These are phyloP conservation scores for Pampusana beccarii DNA, from an alignment of 2,113 vertebrate species.

Conservation along the genomic window DNA sequence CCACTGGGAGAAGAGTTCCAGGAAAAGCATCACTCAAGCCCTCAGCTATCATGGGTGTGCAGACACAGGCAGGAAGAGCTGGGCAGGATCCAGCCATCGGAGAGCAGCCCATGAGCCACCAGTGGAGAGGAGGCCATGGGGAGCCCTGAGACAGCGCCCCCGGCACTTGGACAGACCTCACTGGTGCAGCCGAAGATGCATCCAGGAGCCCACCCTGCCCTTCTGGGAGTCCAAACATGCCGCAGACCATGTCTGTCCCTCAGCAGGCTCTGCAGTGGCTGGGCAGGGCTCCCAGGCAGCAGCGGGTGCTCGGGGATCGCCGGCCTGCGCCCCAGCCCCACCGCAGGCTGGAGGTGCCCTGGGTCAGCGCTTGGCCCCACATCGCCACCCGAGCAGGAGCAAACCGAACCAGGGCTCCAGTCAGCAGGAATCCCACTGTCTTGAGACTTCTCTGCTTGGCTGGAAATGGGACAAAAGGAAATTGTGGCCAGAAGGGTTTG, in stretches of 20 bases:
- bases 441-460: rapidly evolving
- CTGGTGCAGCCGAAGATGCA: neutral
- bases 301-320: neutral
- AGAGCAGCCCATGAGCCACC: neutral
- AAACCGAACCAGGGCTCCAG: neutral
- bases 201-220: rapidly evolving
- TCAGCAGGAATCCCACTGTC: neutral
- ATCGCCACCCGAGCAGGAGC: neutral
- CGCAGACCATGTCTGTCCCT: rapidly evolving
- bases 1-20: neutral
- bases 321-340: rapidly evolving
- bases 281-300: no score
- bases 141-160: rapidly evolving
- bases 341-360: neutral
- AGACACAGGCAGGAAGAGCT: neutral
- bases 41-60: neutral
- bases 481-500: neutral
- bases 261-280: neutral
- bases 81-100: rapidly evolving
- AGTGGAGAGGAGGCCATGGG: neutral
- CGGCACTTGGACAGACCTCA: neutral
- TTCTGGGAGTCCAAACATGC: neutral
- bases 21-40: neutral
- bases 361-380: neutral
- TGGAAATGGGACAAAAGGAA: neutral